Base-by-base conservation (phyloP, 2,888 invertebrate species). In the Caenorhabditis uteleia region DNA sequence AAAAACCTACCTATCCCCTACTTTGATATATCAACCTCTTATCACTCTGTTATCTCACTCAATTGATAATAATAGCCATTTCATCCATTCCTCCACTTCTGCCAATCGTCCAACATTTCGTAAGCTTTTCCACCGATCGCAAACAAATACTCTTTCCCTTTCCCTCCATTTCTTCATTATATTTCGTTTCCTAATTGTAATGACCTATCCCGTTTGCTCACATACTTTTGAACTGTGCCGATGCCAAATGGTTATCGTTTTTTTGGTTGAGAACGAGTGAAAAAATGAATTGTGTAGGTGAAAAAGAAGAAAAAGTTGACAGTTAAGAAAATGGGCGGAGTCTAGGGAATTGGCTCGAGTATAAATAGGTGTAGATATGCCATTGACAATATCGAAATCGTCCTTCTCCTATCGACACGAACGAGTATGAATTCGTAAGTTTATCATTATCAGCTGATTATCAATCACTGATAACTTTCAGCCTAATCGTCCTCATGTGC, bases 401-500 rank as follows among this genome's bases (percentile, higher is more conserved):
- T 14, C n/a, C 12, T 34, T 18, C 18, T 7, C 5, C 36, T 16
- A 36, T 36, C 36, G 36, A 36, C 36, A 60, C 60, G 60, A 59
- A 60, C 46, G 44, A 51, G 56, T 68, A 39, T 55, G 65, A 59
- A 31, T 34, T 16, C 8, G 12, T 26, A 20, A 10, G 25, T 42
- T 2, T 29, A 31, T 5, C 18, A 23, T 46, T n/a, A 25, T 20
- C 1, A 33, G 7, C 18, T 44, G 1, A 18, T 44, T 29, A 27
- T 27, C 8, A 39, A 36, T n/a, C 10, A n/a, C n/a, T n/a, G n/a
- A n/a, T 40, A 14, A 14, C 20, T 51, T 66, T 44, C 54, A 70
- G 70, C 27, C 46, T 70, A 43, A 33, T 66, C 21, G 43, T 61
- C 25, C 47, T 65, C 26, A 57, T 51, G 57, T 42, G 51, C 23